Evolutionary conservation across 2,888 invertebrate genomes (phyloP).

Genomic region (Aelia acuminata): DNA sequence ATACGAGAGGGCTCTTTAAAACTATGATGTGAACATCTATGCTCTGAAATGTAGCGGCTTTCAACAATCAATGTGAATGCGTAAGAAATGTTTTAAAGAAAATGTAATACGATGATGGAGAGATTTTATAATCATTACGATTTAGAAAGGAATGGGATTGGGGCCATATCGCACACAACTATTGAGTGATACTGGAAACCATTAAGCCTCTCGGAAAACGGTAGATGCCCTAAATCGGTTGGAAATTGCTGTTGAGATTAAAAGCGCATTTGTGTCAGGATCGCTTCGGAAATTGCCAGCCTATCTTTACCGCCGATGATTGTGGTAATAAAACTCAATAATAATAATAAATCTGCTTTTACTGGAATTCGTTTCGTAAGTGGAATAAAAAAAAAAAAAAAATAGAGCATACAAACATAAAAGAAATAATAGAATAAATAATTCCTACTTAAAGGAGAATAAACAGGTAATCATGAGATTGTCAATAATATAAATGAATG

Average conservation of each 20-base stretch:
- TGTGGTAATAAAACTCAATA: background rate
- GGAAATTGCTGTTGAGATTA: conserved; percentile 7
- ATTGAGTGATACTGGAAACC: background rate
- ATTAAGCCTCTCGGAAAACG: conserved; percentile 19
- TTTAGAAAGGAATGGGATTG: background rate
- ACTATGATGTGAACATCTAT: too few species aligned
- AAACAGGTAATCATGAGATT: too few species aligned
- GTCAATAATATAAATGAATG: too few species aligned
- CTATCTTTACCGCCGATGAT: background rate
- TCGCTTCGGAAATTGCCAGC: background rate
- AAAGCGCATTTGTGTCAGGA: conserved; percentile 24
- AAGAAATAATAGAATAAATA: too few species aligned
- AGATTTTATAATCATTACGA: background rate
- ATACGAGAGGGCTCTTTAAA: too few species aligned
- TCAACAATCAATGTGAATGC: background rate
- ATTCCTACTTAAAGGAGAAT: too few species aligned
- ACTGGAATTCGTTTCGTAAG: background rate
- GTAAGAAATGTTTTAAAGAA: background rate
- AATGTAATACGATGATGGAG: background rate
- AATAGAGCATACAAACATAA: too few species aligned
- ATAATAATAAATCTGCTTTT: background rate
- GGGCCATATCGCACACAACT: background rate
- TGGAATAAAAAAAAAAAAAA: background rate
- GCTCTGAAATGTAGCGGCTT: too few species aligned
- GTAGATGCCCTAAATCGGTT: conserved; percentile 25